Percentiles rank a stretch among this genome's conserved stretches.
phyloP scores from a whole-genome alignment of 35 echinoderm and acorn worm species.

The Eucidaris tribuloides region DNA sequence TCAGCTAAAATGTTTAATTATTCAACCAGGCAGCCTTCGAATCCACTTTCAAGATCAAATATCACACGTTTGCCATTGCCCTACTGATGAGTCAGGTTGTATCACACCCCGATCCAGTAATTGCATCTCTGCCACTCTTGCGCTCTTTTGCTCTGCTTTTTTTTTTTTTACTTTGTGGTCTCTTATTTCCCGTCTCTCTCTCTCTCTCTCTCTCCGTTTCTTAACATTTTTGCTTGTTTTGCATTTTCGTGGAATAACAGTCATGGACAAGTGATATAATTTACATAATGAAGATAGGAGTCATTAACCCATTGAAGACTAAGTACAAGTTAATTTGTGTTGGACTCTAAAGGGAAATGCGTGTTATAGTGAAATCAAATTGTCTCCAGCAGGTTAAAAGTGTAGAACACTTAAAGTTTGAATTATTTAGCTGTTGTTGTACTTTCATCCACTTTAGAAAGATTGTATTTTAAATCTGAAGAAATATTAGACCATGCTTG shows the following conservation, averaged over 20 bases:
- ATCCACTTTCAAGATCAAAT: background rate
- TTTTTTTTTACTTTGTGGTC: background rate
- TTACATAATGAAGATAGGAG: background rate
- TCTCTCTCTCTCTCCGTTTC: background rate
- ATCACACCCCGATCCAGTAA: background rate
- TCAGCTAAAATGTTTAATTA: too few relatives aligned
- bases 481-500: too few relatives aligned
- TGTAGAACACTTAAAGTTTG: too few relatives aligned
- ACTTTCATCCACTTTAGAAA: too few relatives aligned
- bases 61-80: background rate
- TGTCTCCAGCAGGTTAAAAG: too few relatives aligned
- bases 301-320: too few relatives aligned
- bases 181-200: too few relatives aligned
- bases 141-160: background rate
- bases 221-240: background rate
- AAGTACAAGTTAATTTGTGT: too few relatives aligned
- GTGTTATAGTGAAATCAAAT: too few relatives aligned
- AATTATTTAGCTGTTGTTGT: too few relatives aligned
- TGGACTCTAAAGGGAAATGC: too few relatives aligned
- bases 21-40: background rate
- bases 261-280: background rate
- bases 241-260: background rate
- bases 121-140: background rate
- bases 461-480: too few relatives aligned
- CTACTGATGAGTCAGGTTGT: background rate